A percentile compares a stretch with the other conserved stretches of the same genome.
Evolutionary conservation across 2,797 vertebrate genomes (phyloP).

Genomic region (Brachyalestes nurse): DNA sequence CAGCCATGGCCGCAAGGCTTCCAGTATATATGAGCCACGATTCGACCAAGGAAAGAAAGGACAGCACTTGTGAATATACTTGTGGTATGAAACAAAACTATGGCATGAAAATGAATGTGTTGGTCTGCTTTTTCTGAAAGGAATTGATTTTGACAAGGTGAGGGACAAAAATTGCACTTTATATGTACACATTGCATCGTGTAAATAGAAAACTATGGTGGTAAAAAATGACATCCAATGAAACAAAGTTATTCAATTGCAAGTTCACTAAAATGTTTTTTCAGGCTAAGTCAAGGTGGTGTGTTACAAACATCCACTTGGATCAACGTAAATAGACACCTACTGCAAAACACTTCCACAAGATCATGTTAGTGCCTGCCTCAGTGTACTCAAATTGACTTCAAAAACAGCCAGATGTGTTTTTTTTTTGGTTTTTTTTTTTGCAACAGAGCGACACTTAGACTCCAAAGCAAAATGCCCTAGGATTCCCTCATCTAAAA

Average conservation of each 20-base stretch:
- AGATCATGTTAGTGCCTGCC: not conserved
- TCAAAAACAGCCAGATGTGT: not conserved
- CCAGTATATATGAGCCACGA: slow-evolving; percentile 39
- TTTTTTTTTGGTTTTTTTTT: not conserved
- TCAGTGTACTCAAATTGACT: slow-evolving; percentile 14
- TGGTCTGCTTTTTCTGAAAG: slow-evolving; percentile 4
- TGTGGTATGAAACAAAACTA: slow-evolving; percentile 32
- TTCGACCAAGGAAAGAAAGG: slow-evolving; percentile 26
- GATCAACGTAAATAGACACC: not conserved
- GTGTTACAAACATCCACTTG: not conserved
- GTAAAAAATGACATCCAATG: not conserved
- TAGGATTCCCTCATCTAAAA: slow-evolving; percentile 24
- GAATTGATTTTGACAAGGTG: not conserved
- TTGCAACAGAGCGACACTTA: slow-evolving; percentile 12
- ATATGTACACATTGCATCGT: not conserved
- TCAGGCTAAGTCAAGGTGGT: not conserved
- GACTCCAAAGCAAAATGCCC: not conserved
- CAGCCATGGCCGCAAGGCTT: slow-evolving; percentile 19
- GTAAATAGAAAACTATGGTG: not conserved
- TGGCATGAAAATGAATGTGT: slow-evolving; percentile 18
- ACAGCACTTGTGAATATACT: slow-evolving; percentile 26
- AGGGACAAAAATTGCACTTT: not conserved
- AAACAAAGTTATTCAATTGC: not conserved
- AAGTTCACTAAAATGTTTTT: not conserved
- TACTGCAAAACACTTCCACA: not conserved